These are phyloP conservation scores for Toxonevra muliebris DNA, from an alignment of 2,888 invertebrate species.

Conservation along the genomic window DNA sequence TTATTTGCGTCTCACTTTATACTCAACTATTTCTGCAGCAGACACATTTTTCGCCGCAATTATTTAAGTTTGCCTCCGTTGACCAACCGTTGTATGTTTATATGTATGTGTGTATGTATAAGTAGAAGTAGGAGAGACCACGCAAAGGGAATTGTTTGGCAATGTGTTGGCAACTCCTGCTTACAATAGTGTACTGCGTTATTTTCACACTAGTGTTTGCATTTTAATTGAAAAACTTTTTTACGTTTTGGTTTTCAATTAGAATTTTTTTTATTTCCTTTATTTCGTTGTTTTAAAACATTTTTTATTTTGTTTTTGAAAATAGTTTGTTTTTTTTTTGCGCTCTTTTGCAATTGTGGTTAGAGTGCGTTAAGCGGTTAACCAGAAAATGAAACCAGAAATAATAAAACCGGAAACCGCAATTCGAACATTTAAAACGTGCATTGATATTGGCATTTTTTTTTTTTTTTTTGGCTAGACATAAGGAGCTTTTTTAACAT, in stretches of 20 bases:
- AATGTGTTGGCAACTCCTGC: background rate
- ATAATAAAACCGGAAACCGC: constrained; percentile 15
- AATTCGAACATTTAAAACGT: constrained; percentile 11
- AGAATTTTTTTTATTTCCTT: constrained; percentile 10
- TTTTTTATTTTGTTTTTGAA: constrained; percentile 11
- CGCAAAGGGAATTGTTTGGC: background rate
- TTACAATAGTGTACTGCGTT: background rate
- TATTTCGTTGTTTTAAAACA: constrained; percentile 10
- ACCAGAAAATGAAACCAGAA: constrained; percentile 13
- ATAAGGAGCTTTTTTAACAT: too few species aligned
- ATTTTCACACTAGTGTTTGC: constrained; percentile 28
- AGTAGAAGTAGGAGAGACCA: too few species aligned
- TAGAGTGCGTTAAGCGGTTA: constrained; percentile 26
- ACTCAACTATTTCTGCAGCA: too few species aligned
- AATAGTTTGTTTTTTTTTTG: constrained; percentile 8
- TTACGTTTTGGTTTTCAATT: constrained; percentile 2
- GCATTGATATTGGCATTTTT: too few species aligned
- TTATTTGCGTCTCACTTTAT: too few species aligned
- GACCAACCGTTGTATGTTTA: too few species aligned
- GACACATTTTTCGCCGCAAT: too few species aligned
- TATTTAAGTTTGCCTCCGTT: too few species aligned
- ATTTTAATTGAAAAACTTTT: constrained; percentile 40
- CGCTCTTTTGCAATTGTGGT: background rate
- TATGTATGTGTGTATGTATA: too few species aligned
- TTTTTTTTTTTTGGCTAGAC: too few species aligned